Evolutionary conservation across 2,888 invertebrate species (phyloP).

Genomic region (Drosophila monieri): DNA sequence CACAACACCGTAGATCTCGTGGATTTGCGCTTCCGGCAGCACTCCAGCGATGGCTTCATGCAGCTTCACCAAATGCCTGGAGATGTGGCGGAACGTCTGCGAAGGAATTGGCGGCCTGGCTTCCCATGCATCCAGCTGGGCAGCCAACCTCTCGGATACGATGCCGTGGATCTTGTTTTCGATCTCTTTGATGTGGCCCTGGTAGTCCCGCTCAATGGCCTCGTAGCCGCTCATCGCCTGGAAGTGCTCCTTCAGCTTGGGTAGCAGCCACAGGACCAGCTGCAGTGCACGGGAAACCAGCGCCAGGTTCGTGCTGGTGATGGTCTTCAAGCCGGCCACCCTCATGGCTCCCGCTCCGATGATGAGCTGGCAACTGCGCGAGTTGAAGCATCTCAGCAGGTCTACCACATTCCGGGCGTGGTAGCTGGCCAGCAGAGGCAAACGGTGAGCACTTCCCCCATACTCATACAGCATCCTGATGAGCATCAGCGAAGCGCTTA

Average conservation of each 20-base stretch:
- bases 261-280: constrained; percentile 91
- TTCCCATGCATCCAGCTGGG: constrained; percentile 94
- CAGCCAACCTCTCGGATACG: constrained; percentile 92
- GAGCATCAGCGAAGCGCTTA: constrained; percentile 93
- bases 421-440: constrained; percentile 91
- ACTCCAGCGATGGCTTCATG: constrained; percentile 95
- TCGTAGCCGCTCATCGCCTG: constrained; percentile 87
- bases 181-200: constrained; percentile 96
- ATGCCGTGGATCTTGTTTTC: constrained; percentile 95
- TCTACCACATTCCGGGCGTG: constrained; percentile 94
- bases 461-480: constrained; percentile 96
- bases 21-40: constrained; percentile 91
- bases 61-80: constrained; percentile 94
- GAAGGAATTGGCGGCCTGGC: constrained; percentile 98
- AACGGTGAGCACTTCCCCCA: constrained; percentile 91
- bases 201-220: constrained; percentile 90
- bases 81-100: constrained; percentile 93
- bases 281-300: constrained; percentile 93
- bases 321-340: constrained; percentile 96
- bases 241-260: constrained; percentile 89
- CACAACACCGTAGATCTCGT: constrained; percentile 90
- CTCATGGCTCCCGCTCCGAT: constrained; percentile 98
- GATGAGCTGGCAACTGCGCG: constrained; percentile 95
- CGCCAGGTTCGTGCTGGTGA: constrained; percentile 96
- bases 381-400: constrained; percentile 93